These are phyloP conservation scores for Sardina pilchardus DNA, from an alignment of 2,113 vertebrate species.

Conservation along the genomic window DNA sequence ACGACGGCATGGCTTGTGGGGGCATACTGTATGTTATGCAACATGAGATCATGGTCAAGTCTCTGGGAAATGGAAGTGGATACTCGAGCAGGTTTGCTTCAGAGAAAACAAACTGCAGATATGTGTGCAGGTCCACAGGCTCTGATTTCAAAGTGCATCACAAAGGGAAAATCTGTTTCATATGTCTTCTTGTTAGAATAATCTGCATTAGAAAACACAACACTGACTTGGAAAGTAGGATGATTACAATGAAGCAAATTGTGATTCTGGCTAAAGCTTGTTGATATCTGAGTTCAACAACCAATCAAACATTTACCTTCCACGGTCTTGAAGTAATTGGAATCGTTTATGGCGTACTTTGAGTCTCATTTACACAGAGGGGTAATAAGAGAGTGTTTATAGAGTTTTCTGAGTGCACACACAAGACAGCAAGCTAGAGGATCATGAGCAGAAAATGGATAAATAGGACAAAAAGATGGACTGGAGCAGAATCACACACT, in stretches of 20 bases:
- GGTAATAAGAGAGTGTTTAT: not conserved
- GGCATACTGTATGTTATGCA: not conserved
- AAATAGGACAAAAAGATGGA: not conserved
- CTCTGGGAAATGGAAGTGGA: not conserved
- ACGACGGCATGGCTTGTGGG: not conserved
- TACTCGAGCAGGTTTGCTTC: not conserved
- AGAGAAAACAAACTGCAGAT: not conserved
- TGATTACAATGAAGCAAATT: not conserved
- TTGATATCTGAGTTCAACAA: not conserved
- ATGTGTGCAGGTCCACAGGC: not conserved
- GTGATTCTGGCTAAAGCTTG: not conserved
- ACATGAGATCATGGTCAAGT: not conserved
- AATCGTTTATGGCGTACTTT: not conserved
- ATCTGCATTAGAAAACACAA: not conserved
- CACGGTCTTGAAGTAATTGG: not conserved
- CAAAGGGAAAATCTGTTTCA: not conserved
- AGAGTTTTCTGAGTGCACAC: not conserved
- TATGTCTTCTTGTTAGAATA: not conserved
- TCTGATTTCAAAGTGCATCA: not conserved
- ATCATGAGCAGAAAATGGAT: not conserved
- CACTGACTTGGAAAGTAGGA: not conserved
- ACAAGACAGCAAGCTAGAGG: not conserved
- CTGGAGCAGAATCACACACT: not conserved
- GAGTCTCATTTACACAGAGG: not conserved
- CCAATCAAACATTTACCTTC: conserved; percentile 7